Evolutionary conservation across 2,888 invertebrate species (phyloP).

Genomic region (Phengaris arion): DNA sequence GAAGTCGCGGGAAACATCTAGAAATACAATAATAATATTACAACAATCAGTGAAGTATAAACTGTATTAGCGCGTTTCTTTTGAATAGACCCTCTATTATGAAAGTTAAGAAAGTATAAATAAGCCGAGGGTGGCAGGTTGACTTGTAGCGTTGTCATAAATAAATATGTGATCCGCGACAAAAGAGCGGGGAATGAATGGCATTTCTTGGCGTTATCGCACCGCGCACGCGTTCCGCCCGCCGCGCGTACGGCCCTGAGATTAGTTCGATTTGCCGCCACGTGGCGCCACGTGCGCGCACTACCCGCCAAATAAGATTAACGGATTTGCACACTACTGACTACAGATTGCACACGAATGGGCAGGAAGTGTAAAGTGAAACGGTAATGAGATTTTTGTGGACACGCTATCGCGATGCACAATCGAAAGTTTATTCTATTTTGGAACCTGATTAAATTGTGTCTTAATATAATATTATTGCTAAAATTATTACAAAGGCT

Average conservation of each 20-base stretch:
- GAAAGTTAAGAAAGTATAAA: constrained; percentile 36
- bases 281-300: constrained; percentile 74
- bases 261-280: constrained; percentile 76
- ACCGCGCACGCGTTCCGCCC: constrained; percentile 68
- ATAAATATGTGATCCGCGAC: constrained; percentile 76
- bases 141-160: constrained; percentile 74
- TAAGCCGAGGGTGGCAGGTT: constrained; percentile 65
- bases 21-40: background rate
- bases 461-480: too few species aligned
- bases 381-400: constrained; percentile 76
- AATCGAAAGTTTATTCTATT: background rate
- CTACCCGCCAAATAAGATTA: constrained; percentile 77
- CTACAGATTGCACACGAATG: constrained; percentile 79
- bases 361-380: constrained; percentile 79
- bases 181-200: constrained; percentile 76
- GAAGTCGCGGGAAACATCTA: too few species aligned
- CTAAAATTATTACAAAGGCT: too few species aligned
- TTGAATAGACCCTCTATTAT: constrained; percentile 30
- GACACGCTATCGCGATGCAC: constrained; percentile 53
- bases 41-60: background rate
- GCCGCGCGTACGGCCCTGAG: constrained; percentile 70
- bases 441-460: too few species aligned
- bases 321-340: constrained; percentile 79
- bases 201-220: constrained; percentile 76
- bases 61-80: background rate